A percentile compares a stretch with the other conserved stretches of the same genome.
These are phyloP conservation scores for Lindbergichthys nudifrons DNA, from an alignment of 2,797 vertebrate genomes.

Conservation along the genomic window DNA sequence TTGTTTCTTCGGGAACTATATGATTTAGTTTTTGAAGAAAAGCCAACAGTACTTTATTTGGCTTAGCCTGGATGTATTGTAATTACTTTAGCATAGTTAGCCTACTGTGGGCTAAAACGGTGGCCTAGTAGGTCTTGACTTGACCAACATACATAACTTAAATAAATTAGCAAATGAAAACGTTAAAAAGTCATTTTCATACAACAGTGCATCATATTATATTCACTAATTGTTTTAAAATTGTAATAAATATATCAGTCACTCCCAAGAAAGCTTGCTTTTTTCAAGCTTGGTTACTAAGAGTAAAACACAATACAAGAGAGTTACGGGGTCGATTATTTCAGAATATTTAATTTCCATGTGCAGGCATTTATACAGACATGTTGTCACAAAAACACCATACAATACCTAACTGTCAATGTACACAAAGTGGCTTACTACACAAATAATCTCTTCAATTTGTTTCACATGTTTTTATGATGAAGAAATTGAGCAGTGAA, in stretches of 20 bases:
- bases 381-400: slow-evolving; percentile 35
- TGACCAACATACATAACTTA: not conserved
- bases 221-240: not conserved
- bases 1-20: not conserved
- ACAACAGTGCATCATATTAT: not conserved
- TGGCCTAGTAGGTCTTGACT: not conserved
- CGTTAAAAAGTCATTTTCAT: not conserved
- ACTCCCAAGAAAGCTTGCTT: not conserved
- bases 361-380: slow-evolving; percentile 23
- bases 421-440: slow-evolving; percentile 10
- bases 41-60: not conserved
- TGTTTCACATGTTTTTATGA: not conserved
- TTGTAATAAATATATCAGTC: not conserved
- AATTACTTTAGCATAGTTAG: not conserved
- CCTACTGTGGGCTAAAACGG: not conserved
- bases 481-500: slow-evolving; percentile 2
- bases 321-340: slow-evolving; percentile 6
- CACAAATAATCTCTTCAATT: not conserved
- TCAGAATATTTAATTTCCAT: slow-evolving; percentile 57
- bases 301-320: slow-evolving; percentile 18
- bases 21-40: not conserved
- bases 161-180: not conserved
- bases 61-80: not conserved
- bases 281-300: not conserved
- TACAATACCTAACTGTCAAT: slow-evolving; percentile 19